Evolutionary conservation across 2,113 vertebrate genomes (phyloP), one percentile per base, ranked within the genome.

Genomic region (Xenopus borealis): DNA sequence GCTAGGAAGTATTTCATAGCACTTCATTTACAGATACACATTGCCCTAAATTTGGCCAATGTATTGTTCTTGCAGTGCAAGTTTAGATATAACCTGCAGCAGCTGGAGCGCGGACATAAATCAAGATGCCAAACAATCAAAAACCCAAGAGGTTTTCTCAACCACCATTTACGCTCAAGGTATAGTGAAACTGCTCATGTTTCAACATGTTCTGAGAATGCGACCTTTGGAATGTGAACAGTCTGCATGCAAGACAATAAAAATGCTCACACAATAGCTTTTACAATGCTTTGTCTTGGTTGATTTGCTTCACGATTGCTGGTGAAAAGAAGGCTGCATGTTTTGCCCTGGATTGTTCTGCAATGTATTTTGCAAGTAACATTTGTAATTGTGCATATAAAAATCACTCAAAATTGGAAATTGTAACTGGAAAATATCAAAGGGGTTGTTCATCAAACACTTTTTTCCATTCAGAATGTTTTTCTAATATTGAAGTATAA

Each of bases 181-280:
- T 61, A 61, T 61, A 7, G 19, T 14, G 20, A 46, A 59, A 45
- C 10, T 44, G 10, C 53, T 70, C 68, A 44, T 70, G 68, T 70
- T 70, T 70, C 33, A 59, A 44, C 55, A 70, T 70, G 68, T 16
- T 45, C 67, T 14, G 3, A 44, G 45, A 67, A 47, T 57, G 5
- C n/a, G 50, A 53, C 13, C 33, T 70, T 17, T 59, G 68, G 68
- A 70, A 70, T 70, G 68, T 59, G 30, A 44, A 59, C 68, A 19
- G 55, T 44, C 68, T 70, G 68, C 53, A 19, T 45, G 53, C 23
- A 70, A 70, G 58, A 20, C 11, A 20, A 27, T 18, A 61, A 61
- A 11, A 61, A 61, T 61, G 19, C 58, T 61, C 20, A 61, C 20
- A 27, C 20, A 27, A 55, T n/a, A 55, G 1, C 2, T 55, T 55